Evolutionary conservation across 2,113 vertebrate species (phyloP), one percentile per base, ranked within the genome.

Genomic region (Pavo muticus): DNA sequence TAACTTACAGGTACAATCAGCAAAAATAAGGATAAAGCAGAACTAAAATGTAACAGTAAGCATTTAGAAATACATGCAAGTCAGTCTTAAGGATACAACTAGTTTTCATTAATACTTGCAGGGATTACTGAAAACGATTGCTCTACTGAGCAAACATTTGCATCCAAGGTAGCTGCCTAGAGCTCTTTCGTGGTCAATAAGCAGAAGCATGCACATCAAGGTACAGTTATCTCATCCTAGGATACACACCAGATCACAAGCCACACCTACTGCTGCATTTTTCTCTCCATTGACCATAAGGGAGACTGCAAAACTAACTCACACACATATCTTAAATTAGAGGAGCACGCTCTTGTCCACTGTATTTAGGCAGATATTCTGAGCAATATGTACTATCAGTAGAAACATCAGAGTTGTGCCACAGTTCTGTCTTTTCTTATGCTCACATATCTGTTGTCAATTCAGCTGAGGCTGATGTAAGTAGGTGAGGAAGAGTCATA

Each of bases 21-120:
- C 59, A 81, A 73, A 52, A 84, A n/a, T 14, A 10, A 84, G 52
- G 19, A 25, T 48, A 56, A 94, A 93, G 75, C 35, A 82, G 44
- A 79, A 92, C 48, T 61, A 52, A n/a, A 83, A 75, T n/a, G 24
- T 67, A 60, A 76, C 18, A 63, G 12, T 17, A 61, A 93, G n/a
- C 44, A 84, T 73, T 87, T 60, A 40, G 29, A 67, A 85, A 75
- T 25, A 17, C 4, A 74, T 84, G 25, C 64, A 79, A 70, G 52
- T 44, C 39, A 78, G 13, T 19, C 52, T 69, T 81, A 64, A 89
- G 20, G 29, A 48, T 14, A 61, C 32, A 81, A 11, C 8, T 65
- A 3, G 13, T 71, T 60, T 32, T 88, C 10, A 32, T 65, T 94
- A 63, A 65, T n/a, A 30, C 32, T 82, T 78, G 84, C 18, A 57